Evolutionary conservation across 1,140 invertebrate species (phyloP).

Genomic region (Lordiphosa mommai): DNA sequence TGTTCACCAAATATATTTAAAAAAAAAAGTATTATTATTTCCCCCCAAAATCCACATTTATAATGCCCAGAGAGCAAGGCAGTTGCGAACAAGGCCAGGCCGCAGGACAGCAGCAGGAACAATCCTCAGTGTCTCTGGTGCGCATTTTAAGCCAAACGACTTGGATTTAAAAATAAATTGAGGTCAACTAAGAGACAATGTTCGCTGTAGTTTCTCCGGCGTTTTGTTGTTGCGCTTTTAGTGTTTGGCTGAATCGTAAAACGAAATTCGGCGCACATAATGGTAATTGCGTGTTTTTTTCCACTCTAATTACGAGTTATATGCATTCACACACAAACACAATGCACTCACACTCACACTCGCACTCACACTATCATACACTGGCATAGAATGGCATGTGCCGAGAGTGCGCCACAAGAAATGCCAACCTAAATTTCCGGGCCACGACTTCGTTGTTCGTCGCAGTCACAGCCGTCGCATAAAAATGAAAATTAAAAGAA

Average conservation of each 20-base stretch:
- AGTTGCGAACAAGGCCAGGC: conserved; percentile 7
- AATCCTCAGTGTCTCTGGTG: conserved; percentile 32
- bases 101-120: background rate
- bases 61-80: background rate
- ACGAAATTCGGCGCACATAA: conserved; percentile 72
- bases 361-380: background rate
- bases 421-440: conserved; percentile 68
- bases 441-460: conserved; percentile 13
- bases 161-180: conserved; percentile 74
- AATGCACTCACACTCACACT: conserved; percentile 8
- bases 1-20: too few species aligned
- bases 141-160: conserved; percentile 69
- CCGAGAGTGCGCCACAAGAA: conserved; percentile 47
- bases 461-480: conserved; percentile 45
- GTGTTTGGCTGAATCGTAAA: conserved; percentile 46
- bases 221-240: conserved; percentile 8
- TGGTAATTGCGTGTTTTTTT: conserved; percentile 75
- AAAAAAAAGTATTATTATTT: too few species aligned
- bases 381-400: conserved; percentile 11
- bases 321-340: conserved; percentile 34
- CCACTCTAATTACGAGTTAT: conserved; percentile 72
- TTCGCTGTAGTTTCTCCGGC: conserved; percentile 15
- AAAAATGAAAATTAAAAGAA: conserved; percentile 75
- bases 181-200: conserved; percentile 56
- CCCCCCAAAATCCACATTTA: too few species aligned